These are phyloP conservation scores for Operophtera brumata DNA, from an alignment of 2,888 invertebrate species.

Conservation along the genomic window DNA sequence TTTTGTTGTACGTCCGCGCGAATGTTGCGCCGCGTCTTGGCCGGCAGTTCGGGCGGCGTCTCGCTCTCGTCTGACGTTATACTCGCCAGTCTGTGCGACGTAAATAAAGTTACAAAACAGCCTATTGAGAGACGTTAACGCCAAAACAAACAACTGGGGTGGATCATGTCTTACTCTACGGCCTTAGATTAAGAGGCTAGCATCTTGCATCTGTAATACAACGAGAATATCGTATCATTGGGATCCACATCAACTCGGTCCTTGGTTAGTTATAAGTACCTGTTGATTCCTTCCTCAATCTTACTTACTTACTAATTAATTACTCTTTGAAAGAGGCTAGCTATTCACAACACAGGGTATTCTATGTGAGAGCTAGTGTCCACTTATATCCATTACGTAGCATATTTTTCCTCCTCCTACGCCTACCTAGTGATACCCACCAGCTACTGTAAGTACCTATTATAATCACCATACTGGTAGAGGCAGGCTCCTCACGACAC, in stretches of 20 bases:
- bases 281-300: no score
- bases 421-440: no score
- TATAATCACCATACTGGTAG: no score
- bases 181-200: background rate
- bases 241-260: background rate
- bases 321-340: no score
- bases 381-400: no score
- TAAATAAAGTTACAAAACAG: constrained; percentile 30
- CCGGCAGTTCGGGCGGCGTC: constrained; percentile 83
- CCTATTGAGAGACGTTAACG: constrained; percentile 13
- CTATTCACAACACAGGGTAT: no score
- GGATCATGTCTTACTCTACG: constrained; percentile 3
- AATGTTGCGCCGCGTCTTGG: constrained; percentile 75
- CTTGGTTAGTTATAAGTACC: no score
- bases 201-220: constrained; percentile 6
- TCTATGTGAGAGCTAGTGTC: no score
- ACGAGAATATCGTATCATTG: background rate
- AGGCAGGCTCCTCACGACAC: no score
- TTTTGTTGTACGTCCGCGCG: constrained; percentile 72
- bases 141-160: constrained; percentile 9
- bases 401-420: no score
- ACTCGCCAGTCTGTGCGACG: constrained; percentile 59
- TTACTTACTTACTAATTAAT: no score
- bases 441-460: no score
- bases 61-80: constrained; percentile 73